Percentiles rank a stretch among this genome's conserved stretches.
Conservation (phyloP, 2,888 invertebrate genomes). For the Lasioglossum calceatum region DNA sequence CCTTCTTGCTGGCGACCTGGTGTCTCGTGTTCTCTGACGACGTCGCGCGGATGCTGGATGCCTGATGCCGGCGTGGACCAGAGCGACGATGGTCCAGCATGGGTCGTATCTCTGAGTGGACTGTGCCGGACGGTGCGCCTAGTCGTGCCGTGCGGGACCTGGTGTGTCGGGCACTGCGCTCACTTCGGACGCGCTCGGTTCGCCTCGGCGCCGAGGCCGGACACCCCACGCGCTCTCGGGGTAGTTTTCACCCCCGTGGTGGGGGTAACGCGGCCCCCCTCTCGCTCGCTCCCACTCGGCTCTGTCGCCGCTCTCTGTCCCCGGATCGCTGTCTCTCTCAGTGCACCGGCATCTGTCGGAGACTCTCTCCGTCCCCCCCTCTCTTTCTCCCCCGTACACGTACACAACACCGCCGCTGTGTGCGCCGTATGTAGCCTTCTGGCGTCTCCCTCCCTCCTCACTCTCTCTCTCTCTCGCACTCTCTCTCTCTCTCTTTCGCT, state of each 20-base stretch:
- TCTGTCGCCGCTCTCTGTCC: background rate
- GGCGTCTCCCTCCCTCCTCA: background rate
- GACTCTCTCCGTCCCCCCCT: conserved; percentile 19
- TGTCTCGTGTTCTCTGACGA: conserved; percentile 53
- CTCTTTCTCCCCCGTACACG: conserved; percentile 32
- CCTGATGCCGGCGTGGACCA: conserved; percentile 79
- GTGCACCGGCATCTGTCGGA: conserved; percentile 5
- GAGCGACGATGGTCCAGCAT: conserved; percentile 83
- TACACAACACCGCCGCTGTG: conserved; percentile 43
- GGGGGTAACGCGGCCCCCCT: conserved; percentile 75
- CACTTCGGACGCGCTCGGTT: conserved; percentile 82
- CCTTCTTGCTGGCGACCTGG: conserved; percentile 26
- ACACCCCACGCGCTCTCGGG: conserved; percentile 81
- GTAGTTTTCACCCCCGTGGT: conserved; percentile 80
- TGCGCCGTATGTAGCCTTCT: conserved; percentile 26
- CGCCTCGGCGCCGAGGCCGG: conserved; percentile 71
- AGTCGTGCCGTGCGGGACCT: conserved; percentile 81
- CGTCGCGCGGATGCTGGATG: conserved; percentile 68
- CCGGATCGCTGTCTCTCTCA: conserved; percentile 20
- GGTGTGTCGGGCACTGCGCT: conserved; percentile 82
- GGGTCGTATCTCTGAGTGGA: conserved; percentile 84
- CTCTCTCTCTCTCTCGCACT: background rate
- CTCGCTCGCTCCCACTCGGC: conserved; percentile 25
- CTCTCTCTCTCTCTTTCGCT: background rate
- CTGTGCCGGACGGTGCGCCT: conserved; percentile 84